Percentiles rank a stretch among this genome's conserved stretches.
These are phyloP conservation scores for Actias luna DNA, from an alignment of 2,888 invertebrate species.

Conservation along the genomic window DNA sequence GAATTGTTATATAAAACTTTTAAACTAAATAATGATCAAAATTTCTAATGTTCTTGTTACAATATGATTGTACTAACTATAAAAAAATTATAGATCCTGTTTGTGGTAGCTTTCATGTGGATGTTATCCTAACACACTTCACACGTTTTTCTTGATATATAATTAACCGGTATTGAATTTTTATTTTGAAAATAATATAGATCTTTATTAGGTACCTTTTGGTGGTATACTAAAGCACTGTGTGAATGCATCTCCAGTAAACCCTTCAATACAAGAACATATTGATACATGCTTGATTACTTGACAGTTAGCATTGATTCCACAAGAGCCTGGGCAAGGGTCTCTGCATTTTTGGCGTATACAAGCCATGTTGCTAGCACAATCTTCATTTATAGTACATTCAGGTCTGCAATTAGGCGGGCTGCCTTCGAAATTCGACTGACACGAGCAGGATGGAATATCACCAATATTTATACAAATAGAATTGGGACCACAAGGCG, in stretches of 20 bases:
- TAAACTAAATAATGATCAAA: too few species aligned
- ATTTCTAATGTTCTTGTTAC: not conserved
- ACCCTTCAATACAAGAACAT: conserved; percentile 82
- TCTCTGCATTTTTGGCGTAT: conserved; percentile 85
- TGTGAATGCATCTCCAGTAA: conserved; percentile 84
- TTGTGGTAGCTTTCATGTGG: not conserved
- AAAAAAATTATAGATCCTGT: not conserved
- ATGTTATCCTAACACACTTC: not conserved
- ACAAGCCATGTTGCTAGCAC: conserved; percentile 85
- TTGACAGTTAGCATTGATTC: conserved; percentile 80
- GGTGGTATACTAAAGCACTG: conserved; percentile 66
- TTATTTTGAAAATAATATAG: not conserved
- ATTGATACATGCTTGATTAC: conserved; percentile 84
- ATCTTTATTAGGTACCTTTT: conserved; percentile 48
- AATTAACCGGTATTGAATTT: not conserved
- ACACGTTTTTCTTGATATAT: not conserved
- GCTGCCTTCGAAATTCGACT: conserved; percentile 82
- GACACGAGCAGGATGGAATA: conserved; percentile 83
- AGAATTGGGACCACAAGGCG: conserved; percentile 85
- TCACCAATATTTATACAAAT: conserved; percentile 81
- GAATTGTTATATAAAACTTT: too few species aligned
- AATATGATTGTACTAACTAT: not conserved
- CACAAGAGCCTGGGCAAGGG: conserved; percentile 87
- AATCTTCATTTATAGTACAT: conserved; percentile 86
- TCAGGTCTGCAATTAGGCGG: conserved; percentile 86